Percentiles rank a stretch among this genome's conserved stretches.
These are phyloP conservation scores for Dendrocincla fuliginosa DNA, from an alignment of 2,797 vertebrate genomes.

Conservation along the genomic window DNA sequence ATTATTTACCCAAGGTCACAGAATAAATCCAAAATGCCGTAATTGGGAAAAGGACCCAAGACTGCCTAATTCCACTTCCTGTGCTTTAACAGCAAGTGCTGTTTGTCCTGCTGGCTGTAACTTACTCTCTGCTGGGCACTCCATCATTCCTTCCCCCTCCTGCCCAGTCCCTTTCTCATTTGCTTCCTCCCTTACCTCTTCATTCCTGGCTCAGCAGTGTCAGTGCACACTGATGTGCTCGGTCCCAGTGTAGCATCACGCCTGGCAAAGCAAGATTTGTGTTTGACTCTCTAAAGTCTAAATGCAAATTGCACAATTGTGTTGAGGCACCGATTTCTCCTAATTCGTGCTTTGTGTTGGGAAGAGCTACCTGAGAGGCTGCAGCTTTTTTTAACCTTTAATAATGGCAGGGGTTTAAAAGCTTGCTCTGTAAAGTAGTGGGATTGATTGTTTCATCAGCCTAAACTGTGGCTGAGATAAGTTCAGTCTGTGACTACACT, in stretches of 20 bases:
- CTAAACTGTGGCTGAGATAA: not conserved
- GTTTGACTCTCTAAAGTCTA: not conserved
- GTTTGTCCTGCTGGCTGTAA: fast-evolving
- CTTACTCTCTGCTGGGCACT: not conserved
- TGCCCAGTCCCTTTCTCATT: not conserved
- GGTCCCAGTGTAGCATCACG: fast-evolving
- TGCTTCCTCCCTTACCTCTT: not conserved
- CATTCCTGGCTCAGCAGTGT: not conserved
- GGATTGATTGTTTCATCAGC: constrained; percentile 9
- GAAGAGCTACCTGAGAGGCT: constrained; percentile 2
- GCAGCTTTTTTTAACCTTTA: not conserved
- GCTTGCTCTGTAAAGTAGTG: not conserved
- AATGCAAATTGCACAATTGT: not conserved
- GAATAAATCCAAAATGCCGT: not conserved
- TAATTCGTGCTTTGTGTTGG: not conserved
- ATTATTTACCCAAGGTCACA: constrained; percentile 23
- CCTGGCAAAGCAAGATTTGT: not conserved
- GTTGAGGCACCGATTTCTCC: not conserved
- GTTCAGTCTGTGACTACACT: not conserved
- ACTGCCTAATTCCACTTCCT: not conserved
- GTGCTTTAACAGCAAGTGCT: not conserved
- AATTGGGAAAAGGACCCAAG: not conserved
- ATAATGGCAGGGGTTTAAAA: not conserved
- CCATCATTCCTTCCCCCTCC: fast-evolving
- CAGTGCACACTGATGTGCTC: fast-evolving